A percentile compares a stretch with the other conserved stretches of the same genome.
phyloP scores from a whole-genome alignment of 2,797 vertebrate species.

The Sparus aurata region DNA sequence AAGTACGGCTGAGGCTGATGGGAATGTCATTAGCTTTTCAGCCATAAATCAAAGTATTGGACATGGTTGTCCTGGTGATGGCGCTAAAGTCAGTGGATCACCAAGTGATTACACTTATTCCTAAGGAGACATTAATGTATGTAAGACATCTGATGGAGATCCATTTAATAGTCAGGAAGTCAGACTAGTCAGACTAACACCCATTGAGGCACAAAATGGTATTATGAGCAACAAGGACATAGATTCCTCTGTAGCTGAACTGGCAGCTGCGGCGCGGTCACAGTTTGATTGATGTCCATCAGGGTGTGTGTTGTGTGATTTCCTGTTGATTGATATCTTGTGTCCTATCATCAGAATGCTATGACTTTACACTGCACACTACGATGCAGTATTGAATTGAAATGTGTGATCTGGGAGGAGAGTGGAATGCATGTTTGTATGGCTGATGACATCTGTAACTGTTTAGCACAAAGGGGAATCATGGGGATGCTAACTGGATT shows the following conservation, averaged over 20 bases:
- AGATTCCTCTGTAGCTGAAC: no score
- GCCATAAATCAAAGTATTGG: no score
- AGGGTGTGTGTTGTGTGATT: not conserved
- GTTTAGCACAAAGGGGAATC: conserved; percentile 74
- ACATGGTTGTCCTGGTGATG: not conserved
- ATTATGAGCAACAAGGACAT: no score
- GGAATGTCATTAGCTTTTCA: no score
- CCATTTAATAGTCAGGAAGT: not conserved
- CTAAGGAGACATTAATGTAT: not conserved
- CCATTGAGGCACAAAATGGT: no score
- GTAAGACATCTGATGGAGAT: no score
- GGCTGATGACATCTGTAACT: conserved; percentile 57
- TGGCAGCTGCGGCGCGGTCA: not conserved
- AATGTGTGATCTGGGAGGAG: conserved; percentile 31
- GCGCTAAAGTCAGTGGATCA: not conserved
- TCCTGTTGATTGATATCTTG: not conserved
- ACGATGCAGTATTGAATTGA: not conserved
- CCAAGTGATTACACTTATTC: no score
- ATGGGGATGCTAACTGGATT: conserved; percentile 75
- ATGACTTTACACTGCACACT: not conserved
- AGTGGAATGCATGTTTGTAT: conserved; percentile 38
- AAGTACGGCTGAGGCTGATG: not conserved
- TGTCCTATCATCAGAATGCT: not conserved
- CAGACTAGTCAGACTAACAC: no score
- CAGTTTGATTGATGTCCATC: not conserved